Conservation (phyloP, 2,113 vertebrate species). For the Plectropomus leopardus region DNA sequence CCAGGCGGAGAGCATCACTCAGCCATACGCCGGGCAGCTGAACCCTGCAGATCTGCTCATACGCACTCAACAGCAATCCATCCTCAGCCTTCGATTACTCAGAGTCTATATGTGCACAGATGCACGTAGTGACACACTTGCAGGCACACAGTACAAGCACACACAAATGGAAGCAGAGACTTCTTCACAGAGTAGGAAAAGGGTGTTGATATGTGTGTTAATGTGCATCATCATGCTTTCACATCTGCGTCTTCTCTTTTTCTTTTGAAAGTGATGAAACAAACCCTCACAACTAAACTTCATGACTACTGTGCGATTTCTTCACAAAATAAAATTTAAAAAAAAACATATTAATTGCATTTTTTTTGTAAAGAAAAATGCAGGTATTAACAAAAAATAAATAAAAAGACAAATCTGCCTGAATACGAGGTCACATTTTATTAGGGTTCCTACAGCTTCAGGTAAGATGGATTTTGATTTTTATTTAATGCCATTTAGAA, state of each 20-base stretch:
- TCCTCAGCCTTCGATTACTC: constrained; percentile 52
- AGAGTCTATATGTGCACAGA: constrained; percentile 32
- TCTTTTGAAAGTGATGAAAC: constrained; percentile 10
- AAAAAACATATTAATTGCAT: no score
- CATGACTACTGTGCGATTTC: not conserved
- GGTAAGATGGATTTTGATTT: no score
- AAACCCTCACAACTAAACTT: not conserved
- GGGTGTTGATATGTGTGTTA: constrained; percentile 10
- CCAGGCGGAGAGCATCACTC: constrained; percentile 59
- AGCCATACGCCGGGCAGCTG: constrained; percentile 46
- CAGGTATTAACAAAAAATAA: not conserved
- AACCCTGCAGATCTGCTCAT: constrained; percentile 53
- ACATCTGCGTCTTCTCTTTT: not conserved
- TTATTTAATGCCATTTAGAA: no score
- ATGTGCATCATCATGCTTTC: not conserved
- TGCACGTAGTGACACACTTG: not conserved
- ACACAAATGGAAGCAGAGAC: constrained; percentile 4
- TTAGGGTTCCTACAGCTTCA: no score
- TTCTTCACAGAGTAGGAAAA: constrained; percentile 2
- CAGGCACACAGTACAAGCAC: constrained; percentile 18
- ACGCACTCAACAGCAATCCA: constrained; percentile 49
- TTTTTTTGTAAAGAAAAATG: not conserved
- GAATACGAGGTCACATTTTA: not conserved
- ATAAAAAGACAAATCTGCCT: not conserved
- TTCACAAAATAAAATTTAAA: not conserved